Percentiles rank a stretch among this genome's conserved stretches.
Evolutionary conservation across 1,140 invertebrate species (phyloP).

Genomic region (Scaptomyza pallida): DNA sequence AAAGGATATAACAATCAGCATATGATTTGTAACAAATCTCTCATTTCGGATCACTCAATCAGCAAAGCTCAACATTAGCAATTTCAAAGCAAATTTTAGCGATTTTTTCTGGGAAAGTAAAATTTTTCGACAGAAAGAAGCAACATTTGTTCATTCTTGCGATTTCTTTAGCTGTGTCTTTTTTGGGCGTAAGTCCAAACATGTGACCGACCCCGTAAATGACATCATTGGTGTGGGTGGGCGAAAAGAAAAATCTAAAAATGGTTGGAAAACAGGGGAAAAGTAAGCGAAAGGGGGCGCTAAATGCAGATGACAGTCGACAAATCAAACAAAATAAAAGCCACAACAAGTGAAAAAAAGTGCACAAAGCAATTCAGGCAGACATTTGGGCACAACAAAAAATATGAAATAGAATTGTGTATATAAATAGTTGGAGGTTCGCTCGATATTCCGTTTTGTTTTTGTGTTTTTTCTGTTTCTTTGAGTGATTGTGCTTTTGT

Average conservation of each 20-base stretch:
- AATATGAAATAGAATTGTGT: slow-evolving; percentile 34
- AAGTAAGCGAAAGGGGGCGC: slow-evolving; percentile 2
- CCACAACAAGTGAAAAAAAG: slow-evolving; percentile 4
- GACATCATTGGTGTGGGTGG: slow-evolving; percentile 66
- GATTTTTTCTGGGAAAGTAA: neutral
- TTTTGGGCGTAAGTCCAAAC: slow-evolving; percentile 61
- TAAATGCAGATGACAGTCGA: slow-evolving; percentile 29
- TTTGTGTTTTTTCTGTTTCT: slow-evolving; percentile 12
- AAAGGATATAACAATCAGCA: neutral
- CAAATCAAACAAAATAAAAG: slow-evolving; percentile 14
- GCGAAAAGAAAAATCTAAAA: slow-evolving; percentile 14
- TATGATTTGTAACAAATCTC: neutral
- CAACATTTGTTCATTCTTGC: neutral
- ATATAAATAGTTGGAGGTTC: slow-evolving; percentile 55
- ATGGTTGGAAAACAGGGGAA: neutral
- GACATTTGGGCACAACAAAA: slow-evolving; percentile 67
- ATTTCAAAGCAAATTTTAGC: neutral
- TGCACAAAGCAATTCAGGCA: slow-evolving; percentile 26
- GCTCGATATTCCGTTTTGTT: slow-evolving; percentile 15
- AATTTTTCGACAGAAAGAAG: neutral
- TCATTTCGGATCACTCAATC: no score
- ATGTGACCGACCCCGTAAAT: slow-evolving; percentile 64
- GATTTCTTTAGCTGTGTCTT: slow-evolving; percentile 30
- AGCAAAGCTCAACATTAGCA: no score
- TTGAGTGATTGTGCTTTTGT: slow-evolving; percentile 14